Conservation (phyloP, 1,140 invertebrate genomes). For the Agrypnia vestita region DNA sequence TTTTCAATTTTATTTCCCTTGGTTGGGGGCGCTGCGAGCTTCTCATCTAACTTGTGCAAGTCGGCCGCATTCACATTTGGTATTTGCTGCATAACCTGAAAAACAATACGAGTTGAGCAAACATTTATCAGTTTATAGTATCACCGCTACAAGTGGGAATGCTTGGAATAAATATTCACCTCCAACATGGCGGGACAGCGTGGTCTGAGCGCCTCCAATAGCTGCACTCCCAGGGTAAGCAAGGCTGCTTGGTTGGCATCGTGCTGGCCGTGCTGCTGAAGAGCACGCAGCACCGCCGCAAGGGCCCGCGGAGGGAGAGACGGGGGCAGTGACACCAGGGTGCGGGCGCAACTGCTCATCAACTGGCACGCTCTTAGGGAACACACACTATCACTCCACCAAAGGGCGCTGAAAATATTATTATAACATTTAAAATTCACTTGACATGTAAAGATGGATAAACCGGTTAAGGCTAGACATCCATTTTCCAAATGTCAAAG, state of each 20-base stretch:
- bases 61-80: slow-evolving; percentile 85
- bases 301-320: slow-evolving; percentile 83
- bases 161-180: slow-evolving; percentile 57
- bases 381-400: slow-evolving; percentile 88
- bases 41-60: slow-evolving; percentile 88
- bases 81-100: slow-evolving; percentile 80
- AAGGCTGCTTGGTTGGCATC: slow-evolving; percentile 85
- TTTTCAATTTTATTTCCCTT: slow-evolving; percentile 89
- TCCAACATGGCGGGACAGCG: slow-evolving; percentile 80
- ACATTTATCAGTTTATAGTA: no score
- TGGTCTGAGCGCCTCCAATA: slow-evolving; percentile 87
- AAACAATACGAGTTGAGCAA: not conserved
- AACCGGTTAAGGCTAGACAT: no score
- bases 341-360: slow-evolving; percentile 66
- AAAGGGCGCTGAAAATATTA: slow-evolving; percentile 77
- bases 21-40: slow-evolving; percentile 79
- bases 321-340: slow-evolving; percentile 79
- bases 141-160: not conserved
- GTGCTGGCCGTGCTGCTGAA: slow-evolving; percentile 88
- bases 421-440: not conserved
- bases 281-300: slow-evolving; percentile 81
- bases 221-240: slow-evolving; percentile 81
- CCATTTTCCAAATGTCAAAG: no score
- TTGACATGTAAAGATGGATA: no score
- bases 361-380: slow-evolving; percentile 84